Evolutionary conservation across 2,113 vertebrate species (phyloP), one percentile per base, ranked within the genome.

Genomic region (Vulpes ferrilata): DNA sequence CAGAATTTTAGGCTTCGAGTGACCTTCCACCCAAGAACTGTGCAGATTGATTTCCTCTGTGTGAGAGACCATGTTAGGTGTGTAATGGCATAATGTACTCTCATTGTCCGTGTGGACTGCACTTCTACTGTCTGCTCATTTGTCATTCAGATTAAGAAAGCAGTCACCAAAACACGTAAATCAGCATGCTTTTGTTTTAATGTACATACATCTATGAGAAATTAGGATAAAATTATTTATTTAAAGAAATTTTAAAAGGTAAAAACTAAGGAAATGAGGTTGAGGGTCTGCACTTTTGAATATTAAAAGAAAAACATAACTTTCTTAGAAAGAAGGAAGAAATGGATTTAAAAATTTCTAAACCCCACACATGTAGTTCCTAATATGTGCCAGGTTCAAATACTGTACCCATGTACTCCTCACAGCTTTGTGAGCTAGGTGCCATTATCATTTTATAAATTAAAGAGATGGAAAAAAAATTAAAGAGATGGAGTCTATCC

Each of bases 191-290:
- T 96, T 89, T 96, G 16, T 76, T 92, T 96, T 38, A 55, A 89
- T 51, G 64, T 93, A 15, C 82, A 1, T n/a, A 4, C 79, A 53
- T 64, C 76, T 95, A 38, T 90, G 62, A 94, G 25, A 76, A 84
- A 59, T 80, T 83, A 82, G 60, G 88, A 62, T 69, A 81, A 74
- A 64, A 82, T 64, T 16, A 83, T 51, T 25, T 84, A 20, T 57
- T 90, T 78, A 83, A 90, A 92, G 91, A 59, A 57, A 65, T 92
- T 23, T 32, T 32, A 15, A 35, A 80, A 93, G 69, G 2, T 89
- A 71, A 92, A 96, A 96, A 38, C 20, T 35, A 84, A 73, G 51
- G 62, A 55, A 98, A 88, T 32, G 57, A 71, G n/a, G 17, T 55
- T 67, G 19, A 85, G 57, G 79, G 86, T 79, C 57, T 94, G 12